A percentile compares a stretch with the other conserved stretches of the same genome.
phyloP scores from a whole-genome alignment of 2,888 invertebrate genomes.

The Leptodirus hochenwartii region DNA sequence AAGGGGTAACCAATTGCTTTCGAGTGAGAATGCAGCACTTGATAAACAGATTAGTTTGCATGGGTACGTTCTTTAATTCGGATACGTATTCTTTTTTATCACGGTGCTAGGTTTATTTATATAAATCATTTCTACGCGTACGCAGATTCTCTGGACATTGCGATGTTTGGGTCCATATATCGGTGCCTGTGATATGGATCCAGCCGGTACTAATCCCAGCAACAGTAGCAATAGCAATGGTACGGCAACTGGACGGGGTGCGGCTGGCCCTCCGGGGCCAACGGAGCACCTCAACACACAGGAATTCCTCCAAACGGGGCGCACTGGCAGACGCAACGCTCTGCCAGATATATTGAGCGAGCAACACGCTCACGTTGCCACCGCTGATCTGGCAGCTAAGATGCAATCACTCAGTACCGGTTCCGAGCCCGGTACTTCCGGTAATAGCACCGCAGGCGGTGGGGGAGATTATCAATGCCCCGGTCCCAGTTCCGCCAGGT shows the following conservation, averaged over 20 bases:
- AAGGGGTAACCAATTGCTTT: too few relatives aligned
- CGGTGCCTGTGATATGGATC: too few relatives aligned
- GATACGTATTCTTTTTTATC: too few relatives aligned
- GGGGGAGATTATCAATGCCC: too few relatives aligned
- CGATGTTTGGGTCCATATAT: too few relatives aligned
- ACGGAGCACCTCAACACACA: slow-evolving; percentile 19
- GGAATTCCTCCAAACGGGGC: slow-evolving; percentile 68
- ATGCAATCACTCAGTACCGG: slow-evolving; percentile 51
- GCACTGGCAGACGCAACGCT: slow-evolving; percentile 78
- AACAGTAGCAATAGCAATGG: slow-evolving; percentile 13
- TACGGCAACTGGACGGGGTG: slow-evolving; percentile 13
- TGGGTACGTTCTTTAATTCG: too few relatives aligned
- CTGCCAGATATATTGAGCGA: slow-evolving; percentile 67
- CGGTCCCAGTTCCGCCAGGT: slow-evolving; percentile 5
- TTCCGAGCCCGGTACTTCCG: slow-evolving; percentile 21
- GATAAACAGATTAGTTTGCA: too few relatives aligned
- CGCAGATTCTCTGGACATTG: too few relatives aligned
- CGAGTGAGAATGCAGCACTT: too few relatives aligned
- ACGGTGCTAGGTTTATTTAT: too few relatives aligned
- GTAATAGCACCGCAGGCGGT: too few relatives aligned
- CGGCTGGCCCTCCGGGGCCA: slow-evolving; percentile 18
- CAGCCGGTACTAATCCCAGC: slow-evolving; percentile 17
- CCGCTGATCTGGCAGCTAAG: slow-evolving; percentile 58
- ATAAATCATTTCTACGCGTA: too few relatives aligned
- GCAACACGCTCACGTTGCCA: slow-evolving; percentile 49